Evolutionary conservation across 2,797 vertebrate species (phyloP).

Genomic region (Dryobates pubescens): DNA sequence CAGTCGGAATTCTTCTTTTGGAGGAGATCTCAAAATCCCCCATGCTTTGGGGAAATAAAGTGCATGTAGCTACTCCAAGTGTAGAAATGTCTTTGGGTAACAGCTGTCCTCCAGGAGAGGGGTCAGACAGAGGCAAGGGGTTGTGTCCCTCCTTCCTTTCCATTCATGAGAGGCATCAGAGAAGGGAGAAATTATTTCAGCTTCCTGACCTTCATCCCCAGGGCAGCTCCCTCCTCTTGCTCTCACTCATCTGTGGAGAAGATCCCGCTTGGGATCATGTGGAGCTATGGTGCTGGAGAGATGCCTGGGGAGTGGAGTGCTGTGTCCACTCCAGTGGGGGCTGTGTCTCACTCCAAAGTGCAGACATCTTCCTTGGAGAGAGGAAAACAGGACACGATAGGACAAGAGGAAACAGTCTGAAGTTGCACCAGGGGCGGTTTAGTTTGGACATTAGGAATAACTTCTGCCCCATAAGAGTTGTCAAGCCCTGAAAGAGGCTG

Average conservation of each 20-base stretch:
- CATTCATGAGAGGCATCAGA: accelerated
- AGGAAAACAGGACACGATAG: neutral
- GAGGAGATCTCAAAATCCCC: neutral
- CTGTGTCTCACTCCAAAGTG: neutral
- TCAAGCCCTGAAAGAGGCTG: neutral
- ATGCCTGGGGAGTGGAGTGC: neutral
- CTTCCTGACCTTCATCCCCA: neutral
- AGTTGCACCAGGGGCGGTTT: neutral
- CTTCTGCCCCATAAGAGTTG: neutral
- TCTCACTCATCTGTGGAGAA: neutral
- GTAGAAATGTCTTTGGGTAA: neutral
- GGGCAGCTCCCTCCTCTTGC: neutral
- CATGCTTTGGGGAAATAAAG: accelerated
- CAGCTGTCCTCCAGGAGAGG: neutral
- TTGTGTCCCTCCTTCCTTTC: neutral
- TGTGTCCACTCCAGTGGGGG: neutral
- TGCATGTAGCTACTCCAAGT: accelerated
- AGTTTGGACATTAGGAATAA: neutral
- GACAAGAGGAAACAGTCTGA: neutral
- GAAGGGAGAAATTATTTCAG: neutral
- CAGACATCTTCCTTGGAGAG: neutral
- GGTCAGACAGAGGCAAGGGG: neutral
- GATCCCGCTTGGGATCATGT: accelerated
- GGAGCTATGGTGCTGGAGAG: neutral
- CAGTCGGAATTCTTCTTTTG: neutral